Evolutionary conservation across 2,113 vertebrate genomes (phyloP).

Genomic region (Oreochromis spilurus): DNA sequence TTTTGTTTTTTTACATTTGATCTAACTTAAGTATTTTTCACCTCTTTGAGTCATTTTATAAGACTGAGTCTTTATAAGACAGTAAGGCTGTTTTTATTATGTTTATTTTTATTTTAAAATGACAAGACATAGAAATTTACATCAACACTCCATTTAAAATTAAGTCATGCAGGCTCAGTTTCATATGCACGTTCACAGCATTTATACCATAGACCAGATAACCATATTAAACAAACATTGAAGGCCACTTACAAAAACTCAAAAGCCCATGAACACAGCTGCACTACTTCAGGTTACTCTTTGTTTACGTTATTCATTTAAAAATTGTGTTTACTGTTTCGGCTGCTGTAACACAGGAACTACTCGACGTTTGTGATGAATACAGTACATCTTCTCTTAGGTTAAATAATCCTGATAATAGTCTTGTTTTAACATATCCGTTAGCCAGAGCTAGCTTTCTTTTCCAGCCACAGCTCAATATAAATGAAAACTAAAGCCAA

Average conservation of each 20-base stretch:
- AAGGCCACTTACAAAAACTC: not conserved
- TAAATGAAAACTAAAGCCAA: not conserved
- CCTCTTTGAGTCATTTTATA: not conserved
- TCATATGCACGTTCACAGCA: not conserved
- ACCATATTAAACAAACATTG: not conserved
- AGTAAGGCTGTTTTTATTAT: fast-evolving
- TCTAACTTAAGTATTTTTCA: not conserved
- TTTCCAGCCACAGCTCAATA: not conserved
- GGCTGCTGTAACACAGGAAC: not conserved
- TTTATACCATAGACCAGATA: not conserved
- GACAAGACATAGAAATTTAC: fast-evolving
- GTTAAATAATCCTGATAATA: not conserved
- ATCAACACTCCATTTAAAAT: not conserved
- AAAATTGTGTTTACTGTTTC: not conserved
- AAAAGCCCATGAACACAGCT: not conserved
- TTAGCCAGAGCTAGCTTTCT: not conserved
- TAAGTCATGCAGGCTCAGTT: fast-evolving
- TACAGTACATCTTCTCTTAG: not conserved
- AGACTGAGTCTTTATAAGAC: not conserved
- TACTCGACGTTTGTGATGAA: not conserved
- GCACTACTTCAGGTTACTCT: fast-evolving
- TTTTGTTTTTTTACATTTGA: fast-evolving
- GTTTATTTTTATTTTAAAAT: not conserved
- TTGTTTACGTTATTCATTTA: not conserved
- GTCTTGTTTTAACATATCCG: not conserved